Conservation (phyloP, 2,113 vertebrate species). For the Oreotrochilus melanogaster region DNA sequence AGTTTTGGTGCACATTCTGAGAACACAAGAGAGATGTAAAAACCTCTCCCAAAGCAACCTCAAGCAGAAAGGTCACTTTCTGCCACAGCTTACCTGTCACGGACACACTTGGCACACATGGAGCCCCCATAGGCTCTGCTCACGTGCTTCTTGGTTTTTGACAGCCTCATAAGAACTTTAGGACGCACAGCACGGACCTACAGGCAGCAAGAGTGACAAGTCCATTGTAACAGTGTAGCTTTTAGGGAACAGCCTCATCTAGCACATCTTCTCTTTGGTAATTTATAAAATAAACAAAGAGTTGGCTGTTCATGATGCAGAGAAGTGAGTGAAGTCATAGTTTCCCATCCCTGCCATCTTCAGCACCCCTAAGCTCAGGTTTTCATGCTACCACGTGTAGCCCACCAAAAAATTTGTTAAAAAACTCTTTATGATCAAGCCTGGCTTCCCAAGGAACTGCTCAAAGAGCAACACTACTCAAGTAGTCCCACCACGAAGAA, state of each 20-base stretch:
- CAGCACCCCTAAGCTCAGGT: neutral
- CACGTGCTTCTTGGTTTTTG: conserved; percentile 97
- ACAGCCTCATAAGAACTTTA: conserved; percentile 97
- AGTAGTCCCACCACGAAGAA: neutral
- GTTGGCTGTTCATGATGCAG: neutral
- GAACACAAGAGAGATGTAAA: rapidly evolving
- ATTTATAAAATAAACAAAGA: neutral
- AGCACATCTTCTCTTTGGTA: neutral
- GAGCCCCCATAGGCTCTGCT: conserved; percentile 97
- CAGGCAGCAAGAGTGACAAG: neutral
- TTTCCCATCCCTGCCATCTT: rapidly evolving
- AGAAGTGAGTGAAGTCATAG: rapidly evolving
- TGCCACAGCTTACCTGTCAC: conserved; percentile 87
- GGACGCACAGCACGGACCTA: conserved; percentile 96
- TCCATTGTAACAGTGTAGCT: rapidly evolving
- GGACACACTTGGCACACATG: conserved; percentile 98
- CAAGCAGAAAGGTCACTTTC: neutral
- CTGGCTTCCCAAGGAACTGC: neutral
- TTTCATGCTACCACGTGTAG: neutral
- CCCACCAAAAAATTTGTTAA: rapidly evolving
- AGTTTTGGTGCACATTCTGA: rapidly evolving
- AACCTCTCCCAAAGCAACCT: rapidly evolving
- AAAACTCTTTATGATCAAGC: rapidly evolving
- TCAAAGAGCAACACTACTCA: neutral
- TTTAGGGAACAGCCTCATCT: rapidly evolving